Base-by-base conservation (phyloP, 53 echinoderm and acorn worm species). In the Stichopus horrens region DNA sequence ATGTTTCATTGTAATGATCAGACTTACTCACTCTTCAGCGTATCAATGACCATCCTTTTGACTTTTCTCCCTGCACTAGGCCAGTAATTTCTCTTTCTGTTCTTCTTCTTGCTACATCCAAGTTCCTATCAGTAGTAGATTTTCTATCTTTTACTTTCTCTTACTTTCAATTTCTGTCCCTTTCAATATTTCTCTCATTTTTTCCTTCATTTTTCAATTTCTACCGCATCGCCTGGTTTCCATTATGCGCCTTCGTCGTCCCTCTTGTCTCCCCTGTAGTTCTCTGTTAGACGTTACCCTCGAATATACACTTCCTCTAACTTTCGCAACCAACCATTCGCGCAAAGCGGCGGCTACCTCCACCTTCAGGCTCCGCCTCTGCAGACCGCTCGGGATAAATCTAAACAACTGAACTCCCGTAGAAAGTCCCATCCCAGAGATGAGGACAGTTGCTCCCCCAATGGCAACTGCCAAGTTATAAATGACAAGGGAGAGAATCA, bases 241-340 rank as follows among this genome's bases (percentile, higher is more conserved):
- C 37, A 37, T 37, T 37, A 37, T 37, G 37, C 37, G 2, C 37
- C 37, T 37, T 37, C 37, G 37, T 37, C 2, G 37, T 37, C 37
- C 0, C 37, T 37, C 16, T 56, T 20, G 18, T 79, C 58, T 23
- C 21, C 7, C 21, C 63, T 55, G 8, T 60, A 83, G 83, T 83
- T 22, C 37, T 83, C 83, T 37, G 58, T 83, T 63, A 57, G 83
- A 83, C 83, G 83, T 60, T 59, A 83, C 63, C 83, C 83, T 21
- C 83, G 65, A 0, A 60, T 83, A 60, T 59, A 85, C 60, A 85
- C 85, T 7, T 51, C 37, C 51, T 85, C 85, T 23, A 85, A 65
- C 18, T 85, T 85, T 52, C 57, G 67, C 14, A 66, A 85, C n/a
- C 85, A 85, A 53, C 58, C 85, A 8, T 59, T 23, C 77, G 37